Conservation (phyloP, 2,113 vertebrate genomes). For the Columba janthina region DNA sequence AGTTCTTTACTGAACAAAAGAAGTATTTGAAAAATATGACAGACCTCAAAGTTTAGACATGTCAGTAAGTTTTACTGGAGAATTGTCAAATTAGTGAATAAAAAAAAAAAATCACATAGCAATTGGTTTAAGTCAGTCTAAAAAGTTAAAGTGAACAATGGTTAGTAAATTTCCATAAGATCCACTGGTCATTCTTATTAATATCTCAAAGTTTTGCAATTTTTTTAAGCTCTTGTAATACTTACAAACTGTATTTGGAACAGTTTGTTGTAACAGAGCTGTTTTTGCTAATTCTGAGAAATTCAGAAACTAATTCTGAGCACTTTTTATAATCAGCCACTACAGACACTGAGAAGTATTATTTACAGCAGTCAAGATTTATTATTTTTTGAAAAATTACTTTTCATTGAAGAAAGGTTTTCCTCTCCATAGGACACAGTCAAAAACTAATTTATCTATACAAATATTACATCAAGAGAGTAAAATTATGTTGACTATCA, state of each 20-base stretch:
- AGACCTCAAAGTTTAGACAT: background rate
- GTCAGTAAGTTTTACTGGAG: background rate
- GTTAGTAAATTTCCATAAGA: background rate
- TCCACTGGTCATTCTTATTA: background rate
- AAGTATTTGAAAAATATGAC: background rate
- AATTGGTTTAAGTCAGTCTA: background rate
- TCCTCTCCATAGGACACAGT: background rate
- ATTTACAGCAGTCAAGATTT: background rate
- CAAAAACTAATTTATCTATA: background rate
- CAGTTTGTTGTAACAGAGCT: background rate
- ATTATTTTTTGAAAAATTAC: background rate
- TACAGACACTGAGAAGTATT: background rate
- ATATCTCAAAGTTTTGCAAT: background rate
- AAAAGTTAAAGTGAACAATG: background rate
- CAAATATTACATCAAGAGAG: background rate
- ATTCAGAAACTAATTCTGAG: background rate
- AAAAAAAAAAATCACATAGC: background rate
- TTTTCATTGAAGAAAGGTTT: background rate
- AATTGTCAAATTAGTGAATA: background rate
- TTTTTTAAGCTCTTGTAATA: background rate
- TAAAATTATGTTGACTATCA: background rate
- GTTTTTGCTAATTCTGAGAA: background rate
- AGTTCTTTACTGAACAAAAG: background rate
- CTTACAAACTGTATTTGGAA: background rate
- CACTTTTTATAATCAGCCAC: background rate